These are phyloP conservation scores for pig (Sus scrofa) DNA, from an alignment of 2,113 vertebrate species.

Conservation along the genomic window T2T-Sscrofa CM000824.6:160808501-160809000, in stretches of 20 bases:
- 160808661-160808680: neutral
- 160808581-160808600: neutral
- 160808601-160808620: neutral
- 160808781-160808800: neutral
- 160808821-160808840: neutral
- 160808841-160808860: neutral
- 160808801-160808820: neutral
- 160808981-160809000: neutral
- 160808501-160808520: neutral
- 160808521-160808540: neutral
- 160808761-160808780: neutral
- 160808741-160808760: neutral
- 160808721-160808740: neutral
- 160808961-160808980: neutral
- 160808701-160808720: neutral
- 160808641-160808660: neutral
- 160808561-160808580: neutral
- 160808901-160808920: neutral
- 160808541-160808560: neutral
- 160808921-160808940: neutral
- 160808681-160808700: neutral
- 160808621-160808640: neutral
- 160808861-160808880: neutral
- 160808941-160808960: constrained; percentile 57
- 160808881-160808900: constrained; percentile 20